These are phyloP conservation scores for Holacanthus passer DNA, from an alignment of 2,113 vertebrate species.

Conservation along the genomic window DNA sequence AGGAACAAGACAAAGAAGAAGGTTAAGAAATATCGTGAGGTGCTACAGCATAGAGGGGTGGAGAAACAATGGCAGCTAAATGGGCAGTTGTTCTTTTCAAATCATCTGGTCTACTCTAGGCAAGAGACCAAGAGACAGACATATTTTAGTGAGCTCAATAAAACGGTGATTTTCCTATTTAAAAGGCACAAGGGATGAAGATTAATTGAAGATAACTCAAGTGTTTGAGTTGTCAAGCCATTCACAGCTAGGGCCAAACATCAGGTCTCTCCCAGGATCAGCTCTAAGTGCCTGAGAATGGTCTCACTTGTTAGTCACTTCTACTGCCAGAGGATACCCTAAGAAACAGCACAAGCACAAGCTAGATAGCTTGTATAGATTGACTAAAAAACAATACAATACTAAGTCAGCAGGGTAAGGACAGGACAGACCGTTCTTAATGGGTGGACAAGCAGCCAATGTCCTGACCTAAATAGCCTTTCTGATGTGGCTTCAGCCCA, in stretches of 20 bases:
- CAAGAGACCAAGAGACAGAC: not conserved
- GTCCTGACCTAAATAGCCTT: constrained; percentile 37
- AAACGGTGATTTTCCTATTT: not conserved
- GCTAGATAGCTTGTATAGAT: not conserved
- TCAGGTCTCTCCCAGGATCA: constrained; percentile 10
- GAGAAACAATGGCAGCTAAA: not conserved
- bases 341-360: constrained; percentile 6
- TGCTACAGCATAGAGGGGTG: not conserved
- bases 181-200: not conserved
- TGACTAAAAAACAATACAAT: not conserved
- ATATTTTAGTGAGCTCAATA: not conserved
- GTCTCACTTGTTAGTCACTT: constrained; percentile 44
- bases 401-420: no score
- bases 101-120: not conserved
- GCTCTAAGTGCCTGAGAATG: constrained; percentile 2
- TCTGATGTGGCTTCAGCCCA: constrained; percentile 21
- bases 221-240: constrained; percentile 6
- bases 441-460: constrained; percentile 3
- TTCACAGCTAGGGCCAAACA: constrained; percentile 10
- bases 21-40: constrained; percentile 4
- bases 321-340: constrained; percentile 19
- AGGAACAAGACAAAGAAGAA: constrained; percentile 16
- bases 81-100: not conserved
- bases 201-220: constrained; percentile 26
- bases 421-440: constrained; percentile 8